A percentile compares a stretch with the other conserved stretches of the same genome.
phyloP scores from a whole-genome alignment of 2,797 vertebrate species.

The Peromyscus melanophrys region DNA sequence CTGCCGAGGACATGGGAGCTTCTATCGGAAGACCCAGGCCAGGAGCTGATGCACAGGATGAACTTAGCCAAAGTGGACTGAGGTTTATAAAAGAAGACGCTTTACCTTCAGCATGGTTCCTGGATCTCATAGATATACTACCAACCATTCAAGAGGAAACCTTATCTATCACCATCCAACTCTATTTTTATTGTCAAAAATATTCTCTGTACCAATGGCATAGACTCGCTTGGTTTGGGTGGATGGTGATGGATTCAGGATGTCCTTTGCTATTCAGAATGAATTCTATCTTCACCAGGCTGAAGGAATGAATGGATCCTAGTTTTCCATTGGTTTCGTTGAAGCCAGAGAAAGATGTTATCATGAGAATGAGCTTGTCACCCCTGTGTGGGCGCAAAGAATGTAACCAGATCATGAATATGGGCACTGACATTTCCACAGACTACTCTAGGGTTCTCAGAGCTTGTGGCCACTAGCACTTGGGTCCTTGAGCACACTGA shows the following conservation, averaged over 20 bases:
- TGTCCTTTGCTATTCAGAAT: neutral
- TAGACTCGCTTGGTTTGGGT: neutral
- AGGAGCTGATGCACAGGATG: neutral
- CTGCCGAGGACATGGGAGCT: neutral
- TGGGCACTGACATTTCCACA: neutral
- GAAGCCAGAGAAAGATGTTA: constrained; percentile 5
- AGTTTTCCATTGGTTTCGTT: constrained; percentile 8
- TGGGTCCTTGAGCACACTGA: neutral
- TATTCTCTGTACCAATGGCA: neutral
- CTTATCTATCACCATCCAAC: neutral
- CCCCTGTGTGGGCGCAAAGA: neutral
- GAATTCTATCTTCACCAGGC: constrained; percentile 5
- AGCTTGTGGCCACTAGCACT: neutral
- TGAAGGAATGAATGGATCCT: neutral
- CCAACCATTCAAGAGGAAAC: neutral
- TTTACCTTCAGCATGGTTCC: neutral
- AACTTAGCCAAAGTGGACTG: neutral
- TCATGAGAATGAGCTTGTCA: neutral
- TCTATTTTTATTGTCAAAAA: neutral
- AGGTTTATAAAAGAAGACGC: neutral
- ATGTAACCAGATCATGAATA: neutral
- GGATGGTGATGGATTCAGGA: neutral
- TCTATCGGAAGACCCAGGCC: neutral
- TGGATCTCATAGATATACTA: neutral
- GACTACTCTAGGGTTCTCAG: neutral